phyloP scores from a whole-genome alignment of 2,113 vertebrate species.

The human (Homo sapiens) region GRCh38 chr4:17315001-17315500 shows the following conservation, averaged over 20 bases:
- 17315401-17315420: accelerated
- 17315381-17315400: not conserved
- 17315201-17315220: not conserved
- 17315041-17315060: too few relatives aligned
- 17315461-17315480: not conserved
- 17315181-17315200: not conserved
- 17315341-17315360: not conserved
- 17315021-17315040: too few relatives aligned
- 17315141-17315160: not conserved
- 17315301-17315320: not conserved
- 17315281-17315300: not conserved
- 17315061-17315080: too few relatives aligned
- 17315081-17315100: not conserved
- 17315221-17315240: not conserved
- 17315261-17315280: not conserved
- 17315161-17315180: not conserved
- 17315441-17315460: too few relatives aligned
- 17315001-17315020: too few relatives aligned
- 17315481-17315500: not conserved
- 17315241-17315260: not conserved
- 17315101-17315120: not conserved
- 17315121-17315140: not conserved
- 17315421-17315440: not conserved
- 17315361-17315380: not conserved
- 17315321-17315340: not conserved